These are phyloP conservation scores for Sphaerophoria taeniata DNA, from an alignment of 2,888 invertebrate genomes.

Conservation along the genomic window DNA sequence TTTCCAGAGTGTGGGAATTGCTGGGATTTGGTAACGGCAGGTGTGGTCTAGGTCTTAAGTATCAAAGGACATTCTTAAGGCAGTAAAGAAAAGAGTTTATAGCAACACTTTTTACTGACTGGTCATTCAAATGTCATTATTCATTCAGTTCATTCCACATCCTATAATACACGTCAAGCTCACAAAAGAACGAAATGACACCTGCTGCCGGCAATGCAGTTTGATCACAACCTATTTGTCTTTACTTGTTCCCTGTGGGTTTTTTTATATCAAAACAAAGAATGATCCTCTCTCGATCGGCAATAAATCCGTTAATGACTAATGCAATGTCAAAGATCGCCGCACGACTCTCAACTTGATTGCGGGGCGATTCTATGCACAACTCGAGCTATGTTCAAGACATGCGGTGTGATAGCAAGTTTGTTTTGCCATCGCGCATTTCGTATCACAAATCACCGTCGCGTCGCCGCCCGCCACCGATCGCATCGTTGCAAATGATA, in stretches of 20 bases:
- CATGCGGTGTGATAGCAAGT: constrained; percentile 30
- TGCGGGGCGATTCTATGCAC: no score
- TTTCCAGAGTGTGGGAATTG: constrained; percentile 19
- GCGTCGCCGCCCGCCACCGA: no score
- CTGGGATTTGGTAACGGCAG: not conserved
- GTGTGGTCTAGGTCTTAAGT: constrained; percentile 5
- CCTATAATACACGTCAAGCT: not conserved
- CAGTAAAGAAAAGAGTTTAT: not conserved
- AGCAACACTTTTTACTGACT: no score
- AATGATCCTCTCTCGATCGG: constrained; percentile 5
- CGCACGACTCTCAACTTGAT: not conserved
- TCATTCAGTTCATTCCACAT: no score
- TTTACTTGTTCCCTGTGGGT: constrained; percentile 7
- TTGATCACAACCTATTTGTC: constrained; percentile 4
- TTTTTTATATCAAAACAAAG: not conserved
- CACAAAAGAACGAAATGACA: not conserved
- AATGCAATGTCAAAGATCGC: constrained; percentile 61
- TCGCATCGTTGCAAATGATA: not conserved
- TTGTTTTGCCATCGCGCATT: constrained; percentile 35
- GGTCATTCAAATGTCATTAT: no score
- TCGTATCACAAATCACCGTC: no score
- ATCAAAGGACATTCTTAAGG: not conserved
- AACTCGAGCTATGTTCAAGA: not conserved
- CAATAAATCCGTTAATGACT: constrained; percentile 59
- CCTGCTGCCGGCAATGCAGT: constrained; percentile 29